Evolutionary conservation across 2,113 vertebrate species (phyloP).

Genomic region (Myotis yumanensis): DNA sequence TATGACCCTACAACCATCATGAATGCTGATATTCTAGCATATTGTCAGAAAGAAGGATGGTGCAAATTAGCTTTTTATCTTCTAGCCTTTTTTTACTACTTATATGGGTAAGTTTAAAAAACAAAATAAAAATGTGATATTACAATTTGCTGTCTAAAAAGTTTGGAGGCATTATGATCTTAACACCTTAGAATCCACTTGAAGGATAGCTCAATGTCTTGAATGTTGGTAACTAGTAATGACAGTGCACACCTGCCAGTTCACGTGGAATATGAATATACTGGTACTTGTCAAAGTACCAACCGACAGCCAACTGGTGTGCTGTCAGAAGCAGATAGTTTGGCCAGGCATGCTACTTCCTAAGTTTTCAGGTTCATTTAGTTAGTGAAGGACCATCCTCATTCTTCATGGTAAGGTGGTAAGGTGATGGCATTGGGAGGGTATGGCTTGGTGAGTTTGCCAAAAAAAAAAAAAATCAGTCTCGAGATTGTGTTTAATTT

Average conservation of each 20-base stretch:
- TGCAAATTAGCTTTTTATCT: conserved; percentile 99
- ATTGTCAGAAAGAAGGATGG: conserved; percentile 99
- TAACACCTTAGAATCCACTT: neutral
- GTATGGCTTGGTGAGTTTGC: neutral
- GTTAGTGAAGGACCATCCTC: neutral
- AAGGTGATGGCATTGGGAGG: neutral
- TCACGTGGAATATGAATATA: neutral
- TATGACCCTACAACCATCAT: conserved; percentile 99
- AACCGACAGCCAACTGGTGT: no score
- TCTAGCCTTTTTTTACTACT: conserved; percentile 99
- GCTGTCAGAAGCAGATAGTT: neutral
- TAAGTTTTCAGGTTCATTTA: neutral
- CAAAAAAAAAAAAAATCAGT: neutral
- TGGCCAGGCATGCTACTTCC: neutral
- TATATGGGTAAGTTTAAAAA: conserved; percentile 92
- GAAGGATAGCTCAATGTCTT: neutral
- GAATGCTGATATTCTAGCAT: conserved; percentile 99
- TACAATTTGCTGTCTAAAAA: neutral
- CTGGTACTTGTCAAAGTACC: neutral
- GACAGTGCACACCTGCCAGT: neutral
- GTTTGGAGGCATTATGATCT: neutral
- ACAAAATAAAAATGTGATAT: conserved; percentile 1
- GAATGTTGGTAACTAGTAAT: neutral
- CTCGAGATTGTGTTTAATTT: neutral
- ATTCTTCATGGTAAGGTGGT: neutral